Evolutionary conservation across 2,113 vertebrate species (phyloP), one percentile per base, ranked within the genome.

Genomic region (Elaphurus davidianus): DNA sequence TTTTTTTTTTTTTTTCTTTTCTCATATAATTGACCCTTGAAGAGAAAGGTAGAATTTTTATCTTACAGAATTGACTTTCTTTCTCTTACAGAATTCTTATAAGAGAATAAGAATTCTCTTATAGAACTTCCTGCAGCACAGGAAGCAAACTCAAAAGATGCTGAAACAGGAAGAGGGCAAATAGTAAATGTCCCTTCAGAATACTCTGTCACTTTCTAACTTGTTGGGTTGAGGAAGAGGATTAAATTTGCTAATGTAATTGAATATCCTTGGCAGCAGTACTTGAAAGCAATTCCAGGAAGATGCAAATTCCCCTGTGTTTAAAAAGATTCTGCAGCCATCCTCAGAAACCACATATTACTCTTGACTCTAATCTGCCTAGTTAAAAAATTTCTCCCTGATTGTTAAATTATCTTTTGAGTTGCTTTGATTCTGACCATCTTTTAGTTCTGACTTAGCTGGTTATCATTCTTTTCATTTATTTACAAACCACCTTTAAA

Each of bases 211-310:
- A 43, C 64, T 91, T 76, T 87, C 59, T 55, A 40, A 92, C 50
- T 87, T 43, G 71, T 64, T 30, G 13, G 25, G 40, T 86, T 27
- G 54, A 85, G 36, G 59, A 92, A 95, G 71, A 92, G 59, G 93
- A 93, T 93, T 94, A 64, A 55, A 87, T 95, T 94, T 95, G 81
- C 43, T 94, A 76, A 93, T 96, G 93, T 94, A 97, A 96, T 71
- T 67, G 55, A 94, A 28, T 54, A 85, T 94, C 84, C 84, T 96
- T 92, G 74, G 43, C 96, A 60, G 85, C n/a, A 27, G 25, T 76
- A 19, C 91, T 95, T 85, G 76, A 97, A 88, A 91, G 64, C 64
- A 45, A 28, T 82, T 81, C 59, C n/a, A 78, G 67, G n/a, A 86
- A 92, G 27, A 97, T 88, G 64, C 30, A 74, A 36, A 90, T 97